Base-by-base conservation (phyloP, 2,888 invertebrate genomes). In the Himalopsyche anomala region DNA sequence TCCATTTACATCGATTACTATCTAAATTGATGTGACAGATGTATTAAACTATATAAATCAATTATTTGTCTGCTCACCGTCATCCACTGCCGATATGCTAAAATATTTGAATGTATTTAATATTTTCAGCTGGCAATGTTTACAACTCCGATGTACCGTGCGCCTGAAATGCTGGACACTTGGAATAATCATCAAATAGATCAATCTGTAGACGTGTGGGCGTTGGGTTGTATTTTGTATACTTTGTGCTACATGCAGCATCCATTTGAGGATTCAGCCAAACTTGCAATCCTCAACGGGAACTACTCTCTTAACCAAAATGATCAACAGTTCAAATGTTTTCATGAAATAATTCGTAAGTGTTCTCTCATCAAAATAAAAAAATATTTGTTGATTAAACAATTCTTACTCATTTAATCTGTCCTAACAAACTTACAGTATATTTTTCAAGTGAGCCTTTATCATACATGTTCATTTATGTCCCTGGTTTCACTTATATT, bases 91-190 rank as follows among this genome's bases (percentile, higher is more conserved):
- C 1, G 4, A 55, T 38, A 54, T 19, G 56, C n/a, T 51, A 38
- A 40, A 56, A 40, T 15, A 82, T 82, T 40, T 82, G 17, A 51
- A 51, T 15, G 51, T 15, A 45, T 86, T 81, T 87, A 84, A 87
- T 89, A 84, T 88, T 93, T 94, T 87, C 91, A 96, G 94, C 92
- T 97, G 93, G 95, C 96, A 80, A 94, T 94, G 90, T 95, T 95
- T 90, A 97, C 98, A 38, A 98, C 98, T 12, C 98, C 98, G 0
- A 97, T 97, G 99, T 99, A 99, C 92, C 94, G 99, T 91, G 97
- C 99, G 0, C 99, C 99, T 51, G 99, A 99, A 94, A 98, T 99
- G 96, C 94, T 99, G 88, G 99, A 99, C 91, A 97, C 99, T 5
- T 99, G 99, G 97, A 98, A 96, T 90, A 99, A 99, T 91, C 96